Base-by-base conservation (phyloP, 1,140 invertebrate species). In the Papilio polytes region DNA sequence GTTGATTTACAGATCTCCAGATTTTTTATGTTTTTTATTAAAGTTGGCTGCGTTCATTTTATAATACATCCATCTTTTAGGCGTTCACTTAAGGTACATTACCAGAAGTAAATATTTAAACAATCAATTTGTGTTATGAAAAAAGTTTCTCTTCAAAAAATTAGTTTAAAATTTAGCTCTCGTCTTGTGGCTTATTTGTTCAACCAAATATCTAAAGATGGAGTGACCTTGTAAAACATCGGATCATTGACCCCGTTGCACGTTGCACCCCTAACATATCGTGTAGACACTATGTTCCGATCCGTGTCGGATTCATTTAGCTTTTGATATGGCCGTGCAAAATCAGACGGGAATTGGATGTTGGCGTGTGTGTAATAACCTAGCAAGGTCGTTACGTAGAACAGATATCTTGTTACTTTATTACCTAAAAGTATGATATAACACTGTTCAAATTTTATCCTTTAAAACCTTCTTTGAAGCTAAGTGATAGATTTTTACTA, bases 261-360 rank as follows among this genome's bases (percentile, higher is more conserved):
- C 44, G 74, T 48, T 76, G 74, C 74, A 76, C 46, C 74, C 74
- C 20, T 31, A 51, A 76, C 20, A 76, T 76, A 46, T 76, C 74
- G 74, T 76, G 74, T 76, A 76, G 74, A 76, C 74, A 76, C 46
- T 76, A 51, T 26, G 46, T 51, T 76, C 20, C 46, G 22, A 76
- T 76, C 74, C 74, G 74, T 76, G 74, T 76, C 74, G 74, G 74
- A 76, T 76, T 22, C 74, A 48, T 76, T 76, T 51, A 53, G 22
- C 31, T 76, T 51, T 76, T 76, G 74, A 51, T 46, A 76, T 22
- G 74, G 74, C 74, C 74, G 74, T 76, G 74, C 13, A 8, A 76
- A 76, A 76, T 76, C 46, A 53, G 41, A 46, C 41, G n/a, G 44
- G 46, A 76, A 76, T 76, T 76, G 46, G 46, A 51, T 51, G 74